A percentile compares a stretch with the other conserved stretches of the same genome.
Evolutionary conservation across 1,140 invertebrate genomes (phyloP).

Genomic region (Thaumetopoea pityocampa): DNA sequence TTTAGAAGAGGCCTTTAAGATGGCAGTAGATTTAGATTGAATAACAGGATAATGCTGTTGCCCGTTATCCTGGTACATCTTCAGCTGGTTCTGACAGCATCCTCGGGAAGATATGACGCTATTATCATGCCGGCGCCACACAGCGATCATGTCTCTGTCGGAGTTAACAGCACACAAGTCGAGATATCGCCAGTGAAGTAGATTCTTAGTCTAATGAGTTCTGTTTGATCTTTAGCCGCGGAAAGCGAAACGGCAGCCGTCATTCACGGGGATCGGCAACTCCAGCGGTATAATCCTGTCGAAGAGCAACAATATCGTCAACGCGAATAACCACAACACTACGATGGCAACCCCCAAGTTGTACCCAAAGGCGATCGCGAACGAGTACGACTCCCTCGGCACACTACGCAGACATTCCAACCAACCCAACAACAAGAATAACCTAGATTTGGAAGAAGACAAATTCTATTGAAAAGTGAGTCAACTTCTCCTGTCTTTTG

Average conservation of each 20-base stretch:
- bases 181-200: too few relatives aligned
- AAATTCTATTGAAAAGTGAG: conserved; percentile 70
- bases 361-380: conserved; percentile 81
- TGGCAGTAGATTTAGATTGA: too few relatives aligned
- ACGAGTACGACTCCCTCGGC: conserved; percentile 84
- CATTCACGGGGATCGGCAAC: conserved; percentile 73
- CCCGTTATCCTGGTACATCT: too few relatives aligned
- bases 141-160: too few relatives aligned
- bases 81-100: too few relatives aligned
- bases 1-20: too few relatives aligned
- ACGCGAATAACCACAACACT: conserved; percentile 77
- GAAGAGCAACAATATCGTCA: conserved; percentile 77
- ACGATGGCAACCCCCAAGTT: conserved; percentile 77
- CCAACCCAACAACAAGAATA: conserved; percentile 63
- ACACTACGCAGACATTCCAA: conserved; percentile 86
- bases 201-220: background rate
- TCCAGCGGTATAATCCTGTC: conserved; percentile 78
- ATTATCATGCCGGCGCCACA: too few relatives aligned
- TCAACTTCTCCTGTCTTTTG: too few relatives aligned
- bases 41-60: too few relatives aligned
- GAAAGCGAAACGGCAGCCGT: conserved; percentile 76
- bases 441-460: conserved; percentile 67
- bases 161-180: too few relatives aligned
- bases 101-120: too few relatives aligned
- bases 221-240: conserved; percentile 54